A percentile compares a stretch with the other conserved stretches of the same genome.
Conservation (phyloP, 2,113 vertebrate species). For the Leuciscus idus region DNA sequence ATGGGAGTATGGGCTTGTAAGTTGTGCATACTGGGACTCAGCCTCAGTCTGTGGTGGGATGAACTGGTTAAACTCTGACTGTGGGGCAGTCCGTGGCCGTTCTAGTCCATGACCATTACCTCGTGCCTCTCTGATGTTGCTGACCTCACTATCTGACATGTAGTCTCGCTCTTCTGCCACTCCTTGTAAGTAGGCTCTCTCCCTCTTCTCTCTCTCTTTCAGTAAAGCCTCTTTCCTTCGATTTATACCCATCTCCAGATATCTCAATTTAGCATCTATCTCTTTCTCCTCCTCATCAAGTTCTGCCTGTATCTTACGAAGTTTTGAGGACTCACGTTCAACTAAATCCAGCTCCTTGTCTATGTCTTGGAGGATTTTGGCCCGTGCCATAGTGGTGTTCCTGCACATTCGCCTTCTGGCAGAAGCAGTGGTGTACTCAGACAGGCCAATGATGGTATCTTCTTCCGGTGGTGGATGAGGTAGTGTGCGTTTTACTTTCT, state of each 20-base stretch:
- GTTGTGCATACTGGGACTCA: conserved; percentile 89
- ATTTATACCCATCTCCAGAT: conserved; percentile 99
- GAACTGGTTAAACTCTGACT: conserved; percentile 93
- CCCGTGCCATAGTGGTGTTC: conserved; percentile 94
- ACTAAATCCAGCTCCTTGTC: conserved; percentile 97
- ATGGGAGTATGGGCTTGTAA: conserved; percentile 90
- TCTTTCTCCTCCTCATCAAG: conserved; percentile 99
- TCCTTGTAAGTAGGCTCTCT: conserved; percentile 95
- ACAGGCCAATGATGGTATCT: conserved; percentile 77
- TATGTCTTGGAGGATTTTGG: conserved; percentile 98
- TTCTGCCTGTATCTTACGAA: conserved; percentile 97
- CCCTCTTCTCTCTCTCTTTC: conserved; percentile 96
- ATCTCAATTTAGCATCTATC: conserved; percentile 96
- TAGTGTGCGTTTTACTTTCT: conserved; percentile 96
- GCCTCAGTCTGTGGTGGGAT: conserved; percentile 93
- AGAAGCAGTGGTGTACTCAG: conserved; percentile 85
- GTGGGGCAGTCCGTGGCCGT: conserved; percentile 92
- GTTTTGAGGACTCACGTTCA: conserved; percentile 96
- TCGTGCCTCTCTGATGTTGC: conserved; percentile 86
- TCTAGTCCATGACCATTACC: conserved; percentile 86
- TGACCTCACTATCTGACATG: conserved; percentile 99
- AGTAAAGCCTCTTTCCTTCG: conserved; percentile 95
- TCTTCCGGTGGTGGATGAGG: conserved; percentile 96
- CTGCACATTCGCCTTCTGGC: conserved; percentile 91
- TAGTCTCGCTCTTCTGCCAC: conserved; percentile 98